Evolutionary conservation across 2,797 vertebrate genomes (phyloP).

Genomic region (Gambelia wislizenii): DNA sequence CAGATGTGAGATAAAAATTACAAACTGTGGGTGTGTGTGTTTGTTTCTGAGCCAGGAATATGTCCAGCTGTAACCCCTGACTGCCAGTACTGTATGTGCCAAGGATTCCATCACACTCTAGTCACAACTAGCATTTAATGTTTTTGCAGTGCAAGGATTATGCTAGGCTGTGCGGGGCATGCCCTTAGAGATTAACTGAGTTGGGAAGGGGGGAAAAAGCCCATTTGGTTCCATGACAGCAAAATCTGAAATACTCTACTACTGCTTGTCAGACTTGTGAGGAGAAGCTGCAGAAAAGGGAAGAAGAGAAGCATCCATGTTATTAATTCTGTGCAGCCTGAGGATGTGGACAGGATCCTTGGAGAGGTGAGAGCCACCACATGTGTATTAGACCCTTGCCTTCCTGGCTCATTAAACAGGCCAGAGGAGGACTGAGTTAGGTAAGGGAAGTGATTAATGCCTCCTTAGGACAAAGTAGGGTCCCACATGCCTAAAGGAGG

Average conservation of each 20-base stretch:
- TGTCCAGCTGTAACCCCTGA: too few relatives aligned
- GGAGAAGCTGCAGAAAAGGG: accelerated
- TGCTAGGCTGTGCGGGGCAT: neutral
- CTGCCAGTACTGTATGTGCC: neutral
- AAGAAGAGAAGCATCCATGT: neutral
- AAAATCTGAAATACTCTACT: neutral
- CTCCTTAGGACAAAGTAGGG: too few relatives aligned
- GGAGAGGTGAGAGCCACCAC: too few relatives aligned
- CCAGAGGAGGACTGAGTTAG: too few relatives aligned
- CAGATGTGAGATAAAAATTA: neutral
- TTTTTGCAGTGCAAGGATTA: neutral
- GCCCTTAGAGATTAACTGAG: neutral
- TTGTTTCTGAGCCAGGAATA: neutral
- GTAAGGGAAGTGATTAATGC: too few relatives aligned
- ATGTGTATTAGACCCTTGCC: too few relatives aligned
- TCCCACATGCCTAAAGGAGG: too few relatives aligned
- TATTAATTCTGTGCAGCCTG: slow-evolving; percentile 8
- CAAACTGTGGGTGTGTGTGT: neutral
- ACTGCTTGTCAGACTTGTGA: neutral
- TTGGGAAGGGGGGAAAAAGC: slow-evolving; percentile 2
- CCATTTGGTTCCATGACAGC: slow-evolving; percentile 35
- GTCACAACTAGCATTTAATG: neutral
- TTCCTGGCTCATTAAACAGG: too few relatives aligned
- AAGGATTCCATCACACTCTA: neutral
- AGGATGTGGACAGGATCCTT: too few relatives aligned